A percentile compares a stretch with the other conserved stretches of the same genome.
These are phyloP conservation scores for Lasioglossum pauxillum DNA, from an alignment of 2,888 invertebrate genomes.

Conservation along the genomic window DNA sequence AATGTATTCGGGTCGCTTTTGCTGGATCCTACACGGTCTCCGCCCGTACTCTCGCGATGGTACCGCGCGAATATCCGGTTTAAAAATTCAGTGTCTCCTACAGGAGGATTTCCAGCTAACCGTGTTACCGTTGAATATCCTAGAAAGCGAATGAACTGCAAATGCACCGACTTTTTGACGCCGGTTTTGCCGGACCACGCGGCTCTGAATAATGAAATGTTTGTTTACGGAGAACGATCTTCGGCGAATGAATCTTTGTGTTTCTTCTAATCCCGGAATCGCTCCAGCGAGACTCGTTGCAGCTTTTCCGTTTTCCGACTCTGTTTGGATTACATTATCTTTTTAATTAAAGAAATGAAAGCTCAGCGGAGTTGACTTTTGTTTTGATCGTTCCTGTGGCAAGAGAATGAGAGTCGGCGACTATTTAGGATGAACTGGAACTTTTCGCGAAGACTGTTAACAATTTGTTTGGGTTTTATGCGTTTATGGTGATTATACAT, in stretches of 20 bases:
- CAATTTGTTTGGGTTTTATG: background rate
- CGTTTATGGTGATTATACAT: background rate
- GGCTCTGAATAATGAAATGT: background rate
- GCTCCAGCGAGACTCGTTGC: background rate
- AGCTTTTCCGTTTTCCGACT: background rate
- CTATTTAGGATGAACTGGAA: background rate
- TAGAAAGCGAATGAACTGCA: background rate
- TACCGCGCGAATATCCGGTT: constrained; percentile 5
- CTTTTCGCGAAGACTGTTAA: background rate
- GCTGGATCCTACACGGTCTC: background rate
- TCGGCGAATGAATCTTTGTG: background rate
- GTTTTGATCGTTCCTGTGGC: background rate
- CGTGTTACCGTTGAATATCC: background rate
- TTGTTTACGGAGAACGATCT: background rate
- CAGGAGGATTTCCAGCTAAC: background rate
- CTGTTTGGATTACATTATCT: background rate
- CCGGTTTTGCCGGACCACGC: too few relatives aligned
- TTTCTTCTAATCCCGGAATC: background rate
- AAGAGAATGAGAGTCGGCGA: background rate
- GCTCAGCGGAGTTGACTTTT: background rate
- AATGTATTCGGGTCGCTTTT: constrained; percentile 11
- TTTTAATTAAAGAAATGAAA: constrained; percentile 1
- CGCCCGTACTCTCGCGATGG: background rate
- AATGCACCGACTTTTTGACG: background rate
- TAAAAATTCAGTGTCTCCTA: constrained; percentile 6